Base-by-base conservation (phyloP, 35 echinoderm and acorn worm species). In the Apostichopus parvimensis region DNA sequence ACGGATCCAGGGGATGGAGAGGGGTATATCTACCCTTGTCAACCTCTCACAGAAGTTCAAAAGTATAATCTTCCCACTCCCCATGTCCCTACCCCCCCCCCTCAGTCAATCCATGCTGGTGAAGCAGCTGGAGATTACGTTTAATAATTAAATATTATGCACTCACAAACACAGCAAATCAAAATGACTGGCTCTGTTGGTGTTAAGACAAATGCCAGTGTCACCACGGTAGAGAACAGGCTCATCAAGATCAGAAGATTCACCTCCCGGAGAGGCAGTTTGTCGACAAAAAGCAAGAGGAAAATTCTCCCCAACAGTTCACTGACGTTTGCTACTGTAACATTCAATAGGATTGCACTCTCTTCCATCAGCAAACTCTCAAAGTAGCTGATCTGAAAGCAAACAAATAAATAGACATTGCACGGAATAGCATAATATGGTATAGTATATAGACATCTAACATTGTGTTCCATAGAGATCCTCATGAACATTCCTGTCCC, bases 211-310 rank as follows among this genome's bases (percentile, higher is more conserved):
- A 84, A 59, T 10, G 57, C 81, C 6, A 59, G 57, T 13, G 81
- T 84, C 81, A 84, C 81, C 53, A 12, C 52, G 11, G 57, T 55
- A 55, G 18, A 84, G 81, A 84, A n/a, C 9, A 84, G 52, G 5
- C 57, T 84, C 21, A 84, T 10, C 34, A 84, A 59, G n/a, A 84
- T 84, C 1, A 59, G 45, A 55, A 84, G 28, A 57, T 84, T 84
- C 8, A 53, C 53, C 15, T 56, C 81, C 56, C 9, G 52, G 7
- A 84, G 6, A 3, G 81, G 81, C 8, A 84, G 56, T 55, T 17
- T 84, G 6, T 2, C 81, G 6, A n/a, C 14, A 59, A 84, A 84
- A 5, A 84, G 5, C 8, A 59, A 28, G 10, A 84, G 81, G 57
- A 21, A 56, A 1, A 84, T n/a, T 15, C 81, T 54, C 2, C 81